These are phyloP conservation scores for Tipula confusa DNA, from an alignment of 2,888 invertebrate genomes.

Conservation along the genomic window DNA sequence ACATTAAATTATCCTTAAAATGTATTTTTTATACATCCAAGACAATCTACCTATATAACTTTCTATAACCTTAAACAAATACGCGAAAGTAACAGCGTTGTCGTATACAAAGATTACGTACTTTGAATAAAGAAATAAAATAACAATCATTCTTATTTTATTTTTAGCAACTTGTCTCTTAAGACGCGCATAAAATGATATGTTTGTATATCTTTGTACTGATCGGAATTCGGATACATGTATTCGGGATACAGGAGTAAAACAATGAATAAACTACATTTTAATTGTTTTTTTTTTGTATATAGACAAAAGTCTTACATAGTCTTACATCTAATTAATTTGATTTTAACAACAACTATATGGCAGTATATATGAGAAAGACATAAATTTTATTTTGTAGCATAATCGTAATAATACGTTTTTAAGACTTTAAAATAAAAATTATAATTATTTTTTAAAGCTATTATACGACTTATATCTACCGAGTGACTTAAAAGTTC, in stretches of 20 bases:
- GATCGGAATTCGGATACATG: no score
- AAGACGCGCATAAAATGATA: neutral
- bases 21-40: neutral
- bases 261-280: neutral
- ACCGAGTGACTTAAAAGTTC: no score
- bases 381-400: neutral
- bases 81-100: neutral
- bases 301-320: neutral
- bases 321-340: slow-evolving; percentile 1
- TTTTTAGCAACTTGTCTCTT: neutral
- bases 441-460: neutral
- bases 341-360: neutral
- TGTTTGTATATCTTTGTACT: neutral
- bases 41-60: neutral
- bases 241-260: neutral
- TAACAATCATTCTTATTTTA: neutral
- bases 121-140: neutral
- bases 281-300: neutral
- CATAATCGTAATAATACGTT: slow-evolving; percentile 20
- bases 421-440: neutral
- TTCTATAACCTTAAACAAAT: neutral
- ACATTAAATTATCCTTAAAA: neutral
- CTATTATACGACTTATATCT: neutral
- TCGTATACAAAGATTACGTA: neutral
- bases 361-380: neutral